These are phyloP conservation scores for Siniperca obscura DNA, from an alignment of 2,797 vertebrate species.

Conservation along the genomic window DNA sequence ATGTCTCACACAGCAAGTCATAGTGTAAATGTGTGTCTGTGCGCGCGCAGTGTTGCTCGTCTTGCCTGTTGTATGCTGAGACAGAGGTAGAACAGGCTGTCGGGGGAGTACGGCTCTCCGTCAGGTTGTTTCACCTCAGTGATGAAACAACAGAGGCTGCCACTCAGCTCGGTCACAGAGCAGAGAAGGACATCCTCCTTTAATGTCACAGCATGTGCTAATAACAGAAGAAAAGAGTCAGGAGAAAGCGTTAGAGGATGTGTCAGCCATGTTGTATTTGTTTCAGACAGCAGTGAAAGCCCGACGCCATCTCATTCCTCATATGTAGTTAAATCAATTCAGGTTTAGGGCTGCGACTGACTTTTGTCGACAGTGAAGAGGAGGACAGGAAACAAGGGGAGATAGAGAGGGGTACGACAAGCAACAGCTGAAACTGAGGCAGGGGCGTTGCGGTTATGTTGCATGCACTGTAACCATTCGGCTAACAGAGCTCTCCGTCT, in stretches of 20 bases:
- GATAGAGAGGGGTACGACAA: too few species aligned
- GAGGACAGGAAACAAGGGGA: too few species aligned
- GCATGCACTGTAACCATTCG: too few species aligned
- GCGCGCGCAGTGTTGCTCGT: accelerated
- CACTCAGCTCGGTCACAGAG: constrained; percentile 91
- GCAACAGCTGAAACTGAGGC: too few species aligned
- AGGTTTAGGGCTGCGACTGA: neutral
- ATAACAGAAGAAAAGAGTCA: neutral
- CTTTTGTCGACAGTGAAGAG: neutral
- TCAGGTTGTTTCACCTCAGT: constrained; percentile 89
- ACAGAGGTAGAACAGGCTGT: constrained; percentile 95
- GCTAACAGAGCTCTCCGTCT: too few species aligned
- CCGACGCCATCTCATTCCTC: neutral
- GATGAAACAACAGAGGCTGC: constrained; percentile 91
- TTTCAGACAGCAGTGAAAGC: neutral
- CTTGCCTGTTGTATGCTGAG: constrained; percentile 96
- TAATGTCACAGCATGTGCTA: constrained; percentile 47
- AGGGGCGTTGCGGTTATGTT: too few species aligned
- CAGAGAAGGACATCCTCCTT: constrained; percentile 91
- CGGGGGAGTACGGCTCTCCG: constrained; percentile 88
- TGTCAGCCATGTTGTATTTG: neutral
- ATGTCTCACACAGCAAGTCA: neutral
- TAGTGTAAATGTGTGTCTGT: neutral
- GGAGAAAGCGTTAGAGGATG: neutral
- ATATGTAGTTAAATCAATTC: neutral